Evolutionary conservation across 1,140 invertebrate genomes (phyloP).

Genomic region (Leptinotarsa lineolata): DNA sequence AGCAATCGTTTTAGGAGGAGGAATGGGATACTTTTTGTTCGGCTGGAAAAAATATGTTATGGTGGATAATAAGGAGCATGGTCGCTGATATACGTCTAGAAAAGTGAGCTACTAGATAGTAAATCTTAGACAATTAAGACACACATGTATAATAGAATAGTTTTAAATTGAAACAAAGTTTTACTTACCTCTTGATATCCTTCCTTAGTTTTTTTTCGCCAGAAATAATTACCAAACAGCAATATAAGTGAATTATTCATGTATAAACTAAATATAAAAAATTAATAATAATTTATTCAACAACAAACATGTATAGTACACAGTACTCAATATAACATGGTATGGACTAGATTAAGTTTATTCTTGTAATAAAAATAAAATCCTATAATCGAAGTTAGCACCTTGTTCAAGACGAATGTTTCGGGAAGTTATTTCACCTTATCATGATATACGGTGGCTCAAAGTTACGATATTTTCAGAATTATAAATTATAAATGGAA

Average conservation of each 20-base stretch:
- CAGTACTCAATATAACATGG: conserved; percentile 34
- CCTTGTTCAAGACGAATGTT: conserved; percentile 25
- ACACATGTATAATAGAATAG: not conserved
- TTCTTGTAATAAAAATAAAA: not conserved
- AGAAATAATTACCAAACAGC: too few species aligned
- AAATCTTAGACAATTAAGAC: conserved; percentile 14
- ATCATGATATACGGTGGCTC: not conserved
- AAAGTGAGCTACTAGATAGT: not conserved
- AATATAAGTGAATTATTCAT: too few species aligned
- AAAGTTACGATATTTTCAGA: too few species aligned
- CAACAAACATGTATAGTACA: conserved; percentile 39
- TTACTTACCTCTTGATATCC: too few species aligned
- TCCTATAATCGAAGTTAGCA: conserved; percentile 13
- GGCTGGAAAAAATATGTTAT: conserved; percentile 90
- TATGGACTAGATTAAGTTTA: conserved; percentile 42
- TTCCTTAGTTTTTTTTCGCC: too few species aligned
- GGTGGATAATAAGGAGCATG: conserved; percentile 93
- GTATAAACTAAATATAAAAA: not conserved
- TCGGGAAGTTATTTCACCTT: not conserved
- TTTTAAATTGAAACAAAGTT: too few species aligned
- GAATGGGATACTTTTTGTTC: conserved; percentile 90
- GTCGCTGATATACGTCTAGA: conserved; percentile 66
- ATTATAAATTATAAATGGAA: too few species aligned
- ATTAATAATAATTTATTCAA: conserved; percentile 32
- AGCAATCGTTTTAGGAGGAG: conserved; percentile 87